Percentiles rank a stretch among this genome's conserved stretches.
These are phyloP conservation scores for Cyprinodon tularosa DNA, from an alignment of 2,113 vertebrate genomes.

Conservation along the genomic window DNA sequence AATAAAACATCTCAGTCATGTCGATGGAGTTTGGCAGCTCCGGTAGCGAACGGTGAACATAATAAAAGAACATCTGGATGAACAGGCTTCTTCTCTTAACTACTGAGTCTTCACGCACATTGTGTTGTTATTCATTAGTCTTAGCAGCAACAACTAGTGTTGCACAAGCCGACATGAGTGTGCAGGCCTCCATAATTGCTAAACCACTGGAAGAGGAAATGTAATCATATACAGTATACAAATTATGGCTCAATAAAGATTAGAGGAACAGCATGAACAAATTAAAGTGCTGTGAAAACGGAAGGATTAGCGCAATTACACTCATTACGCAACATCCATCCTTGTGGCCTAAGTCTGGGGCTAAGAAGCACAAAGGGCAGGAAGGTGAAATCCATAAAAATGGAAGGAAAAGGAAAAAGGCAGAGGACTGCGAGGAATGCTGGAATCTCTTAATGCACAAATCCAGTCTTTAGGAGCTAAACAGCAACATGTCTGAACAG, in stretches of 20 bases:
- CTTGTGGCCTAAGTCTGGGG: slow-evolving; percentile 57
- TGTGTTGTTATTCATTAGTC: slow-evolving; percentile 68
- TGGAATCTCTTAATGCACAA: slow-evolving; percentile 72
- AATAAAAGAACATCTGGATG: slow-evolving; percentile 70
- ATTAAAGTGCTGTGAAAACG: slow-evolving; percentile 70
- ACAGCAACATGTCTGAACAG: slow-evolving; percentile 79
- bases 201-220: slow-evolving; percentile 68
- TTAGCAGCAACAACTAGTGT: slow-evolving; percentile 48
- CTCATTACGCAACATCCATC: slow-evolving; percentile 72
- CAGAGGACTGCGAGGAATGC: slow-evolving; percentile 70
- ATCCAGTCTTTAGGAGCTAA: slow-evolving; percentile 66
- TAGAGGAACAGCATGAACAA: slow-evolving; percentile 75
- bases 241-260: slow-evolving; percentile 74
- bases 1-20: slow-evolving; percentile 72
- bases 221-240: slow-evolving; percentile 72
- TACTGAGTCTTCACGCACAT: slow-evolving; percentile 33
- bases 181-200: slow-evolving; percentile 60
- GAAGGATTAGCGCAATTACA: slow-evolving; percentile 74
- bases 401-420: slow-evolving; percentile 22
- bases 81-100: slow-evolving; percentile 54
- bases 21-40: slow-evolving; percentile 50
- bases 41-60: slow-evolving; percentile 29
- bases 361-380: slow-evolving; percentile 58
- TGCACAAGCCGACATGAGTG: slow-evolving; percentile 48
- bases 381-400: slow-evolving; percentile 66